Base-by-base conservation (phyloP, 2,888 invertebrate species). In the Alsophila aescularia region DNA sequence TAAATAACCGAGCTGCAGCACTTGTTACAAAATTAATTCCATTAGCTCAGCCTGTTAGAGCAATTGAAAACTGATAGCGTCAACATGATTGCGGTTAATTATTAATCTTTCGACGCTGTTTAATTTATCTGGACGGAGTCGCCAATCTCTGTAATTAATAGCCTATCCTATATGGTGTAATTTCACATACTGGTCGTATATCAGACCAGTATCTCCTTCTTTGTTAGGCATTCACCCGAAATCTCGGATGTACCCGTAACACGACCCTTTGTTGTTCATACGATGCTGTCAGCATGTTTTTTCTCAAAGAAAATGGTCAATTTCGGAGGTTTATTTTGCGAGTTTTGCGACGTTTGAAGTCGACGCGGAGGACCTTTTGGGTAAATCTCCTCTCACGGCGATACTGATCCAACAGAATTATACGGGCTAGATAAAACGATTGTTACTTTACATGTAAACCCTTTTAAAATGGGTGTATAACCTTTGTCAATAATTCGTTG, bases 271-370 rank as follows among this genome's bases (percentile, higher is more conserved):
- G 66, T 72, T 66, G 64, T 63, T 66, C 58, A 65, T 56, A 66
- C 67, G 67, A 67, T 60, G 61, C 53, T 56, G 59, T 66, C 59
- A 51, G 51, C 64, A 50, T 70, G 62, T 63, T 69, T 66, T 60
- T 61, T 66, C 62, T 67, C 67, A 72, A 73, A 72, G 61, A 67
- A 56, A 73, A 68, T 68, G 57, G 53, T 62, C 60, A 61, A 69
- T 72, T 65, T 57, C 66, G 64, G 62, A 70, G 65, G 70, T 64
- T 66, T 51, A 58, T 44, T 58, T 52, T 56, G 47, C 52, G 52
- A 51, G 55, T 35, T 53, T 47, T 45, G 39, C 57, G 54, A 52
- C 54, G 67, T 67, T 69, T 65, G 63, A 66, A 64, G 60, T 64
- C 54, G 67, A 58, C 59, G 42, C 34, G 29, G 56, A 54, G 51